Percentiles rank a stretch among this genome's conserved stretches.
Evolutionary conservation across 2,797 vertebrate species (phyloP).

Genomic region (Stomatorhinus walkeri): DNA sequence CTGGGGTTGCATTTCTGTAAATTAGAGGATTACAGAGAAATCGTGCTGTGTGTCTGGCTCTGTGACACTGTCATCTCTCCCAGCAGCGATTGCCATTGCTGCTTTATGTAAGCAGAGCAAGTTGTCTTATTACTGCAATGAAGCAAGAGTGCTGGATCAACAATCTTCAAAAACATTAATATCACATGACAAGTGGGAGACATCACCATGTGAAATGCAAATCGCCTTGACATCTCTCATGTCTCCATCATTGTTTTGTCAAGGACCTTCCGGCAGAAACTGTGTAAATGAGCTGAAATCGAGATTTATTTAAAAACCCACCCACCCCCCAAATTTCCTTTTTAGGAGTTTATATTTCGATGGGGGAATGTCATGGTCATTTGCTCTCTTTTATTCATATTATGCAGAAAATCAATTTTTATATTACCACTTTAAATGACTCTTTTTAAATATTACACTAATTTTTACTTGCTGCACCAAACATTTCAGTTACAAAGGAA

Average conservation of each 20-base stretch:
- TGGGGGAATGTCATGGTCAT: not conserved
- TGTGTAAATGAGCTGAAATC: constrained; percentile 55
- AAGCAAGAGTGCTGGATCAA: constrained; percentile 34
- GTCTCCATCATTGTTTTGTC: constrained; percentile 64
- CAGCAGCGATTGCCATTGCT: not conserved
- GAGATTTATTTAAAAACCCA: constrained; percentile 34
- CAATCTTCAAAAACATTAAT: constrained; percentile 55
- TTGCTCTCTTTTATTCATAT: not conserved
- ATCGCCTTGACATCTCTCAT: constrained; percentile 53
- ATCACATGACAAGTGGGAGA: constrained; percentile 61
- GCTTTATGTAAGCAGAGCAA: constrained; percentile 30
- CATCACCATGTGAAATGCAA: constrained; percentile 66
- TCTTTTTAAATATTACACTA: not conserved
- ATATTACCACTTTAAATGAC: not conserved
- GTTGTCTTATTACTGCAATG: constrained; percentile 53
- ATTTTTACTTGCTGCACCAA: not conserved
- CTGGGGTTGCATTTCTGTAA: constrained; percentile 38
- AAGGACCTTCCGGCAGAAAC: constrained; percentile 58
- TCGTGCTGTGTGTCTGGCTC: constrained; percentile 31
- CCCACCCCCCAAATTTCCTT: constrained; percentile 18
- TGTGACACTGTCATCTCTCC: constrained; percentile 29
- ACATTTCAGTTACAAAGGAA: not conserved
- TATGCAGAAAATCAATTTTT: not conserved
- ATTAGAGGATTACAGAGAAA: constrained; percentile 44
- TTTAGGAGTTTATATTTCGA: constrained; percentile 8